phyloP scores from a whole-genome alignment of 2,113 vertebrate genomes.

The Aphelocoma coerulescens region DNA sequence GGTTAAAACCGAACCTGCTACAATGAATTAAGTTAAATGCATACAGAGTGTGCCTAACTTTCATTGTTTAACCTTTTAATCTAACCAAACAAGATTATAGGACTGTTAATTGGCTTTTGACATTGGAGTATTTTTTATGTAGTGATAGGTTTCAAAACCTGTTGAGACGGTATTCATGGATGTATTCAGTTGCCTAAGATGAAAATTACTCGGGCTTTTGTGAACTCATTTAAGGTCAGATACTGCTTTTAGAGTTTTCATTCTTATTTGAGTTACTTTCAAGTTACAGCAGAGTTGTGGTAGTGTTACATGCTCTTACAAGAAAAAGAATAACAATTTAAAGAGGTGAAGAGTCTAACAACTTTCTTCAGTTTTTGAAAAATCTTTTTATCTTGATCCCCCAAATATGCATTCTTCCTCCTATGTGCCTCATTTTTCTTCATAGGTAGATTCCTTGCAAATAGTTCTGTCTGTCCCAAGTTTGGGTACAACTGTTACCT shows the following conservation, averaged over 20 bases:
- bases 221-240: neutral
- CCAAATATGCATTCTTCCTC: neutral
- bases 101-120: neutral
- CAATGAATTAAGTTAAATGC: neutral
- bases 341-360: neutral
- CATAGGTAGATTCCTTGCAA: neutral
- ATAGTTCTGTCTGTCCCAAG: neutral
- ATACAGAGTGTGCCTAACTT: neutral
- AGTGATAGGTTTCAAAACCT: neutral
- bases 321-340: neutral
- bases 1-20: too few relatives aligned
- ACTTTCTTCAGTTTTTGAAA: neutral
- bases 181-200: neutral
- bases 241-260: neutral
- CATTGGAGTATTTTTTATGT: fast-evolving
- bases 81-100: neutral
- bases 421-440: neutral
- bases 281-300: neutral
- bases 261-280: neutral
- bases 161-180: neutral
- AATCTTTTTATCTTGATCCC: neutral
- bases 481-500: neutral
- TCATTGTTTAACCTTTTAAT: neutral
- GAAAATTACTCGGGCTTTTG: neutral
- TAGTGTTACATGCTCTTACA: neutral